Evolutionary conservation across 1,140 invertebrate species (phyloP).

Genomic region (Ceratoteleas bidentatus): DNA sequence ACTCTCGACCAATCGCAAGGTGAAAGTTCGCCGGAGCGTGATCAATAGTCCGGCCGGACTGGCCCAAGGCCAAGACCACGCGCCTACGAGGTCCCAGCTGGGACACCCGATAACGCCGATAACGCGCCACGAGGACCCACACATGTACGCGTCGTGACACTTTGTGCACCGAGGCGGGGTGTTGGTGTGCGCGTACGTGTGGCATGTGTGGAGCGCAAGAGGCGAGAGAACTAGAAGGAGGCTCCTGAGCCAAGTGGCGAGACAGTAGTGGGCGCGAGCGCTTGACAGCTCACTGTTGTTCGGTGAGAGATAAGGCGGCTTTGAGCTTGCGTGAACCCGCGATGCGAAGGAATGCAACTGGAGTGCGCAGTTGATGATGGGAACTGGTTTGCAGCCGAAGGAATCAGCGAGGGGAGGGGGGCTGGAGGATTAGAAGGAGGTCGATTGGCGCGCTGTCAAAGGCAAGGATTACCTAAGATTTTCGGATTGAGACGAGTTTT

Average conservation of each 20-base stretch:
- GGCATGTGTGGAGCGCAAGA: too few relatives aligned
- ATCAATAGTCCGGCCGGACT: conserved; percentile 72
- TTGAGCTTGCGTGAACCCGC: neutral
- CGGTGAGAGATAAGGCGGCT: neutral
- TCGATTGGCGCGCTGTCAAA: too few relatives aligned
- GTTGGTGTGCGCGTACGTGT: too few relatives aligned
- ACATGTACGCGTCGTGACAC: neutral
- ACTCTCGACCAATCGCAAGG: conserved; percentile 64
- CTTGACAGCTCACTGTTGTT: too few relatives aligned
- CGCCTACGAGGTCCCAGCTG: conserved; percentile 37
- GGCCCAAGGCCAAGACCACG: conserved; percentile 71
- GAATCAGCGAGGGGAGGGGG: neutral
- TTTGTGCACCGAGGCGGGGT: neutral
- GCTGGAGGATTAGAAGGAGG: too few relatives aligned
- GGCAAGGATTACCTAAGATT: too few relatives aligned
- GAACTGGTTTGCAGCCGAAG: conserved; percentile 5
- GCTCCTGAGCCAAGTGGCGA: too few relatives aligned
- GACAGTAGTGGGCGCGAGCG: too few relatives aligned
- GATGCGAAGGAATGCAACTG: neutral
- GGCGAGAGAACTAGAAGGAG: too few relatives aligned
- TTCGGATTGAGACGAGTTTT: too few relatives aligned
- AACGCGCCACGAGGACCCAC: neutral
- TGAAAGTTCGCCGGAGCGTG: conserved; percentile 67
- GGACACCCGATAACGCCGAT: neutral
- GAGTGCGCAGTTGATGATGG: neutral